Conservation (phyloP, 2,888 invertebrate species). For the Eilema caniola region DNA sequence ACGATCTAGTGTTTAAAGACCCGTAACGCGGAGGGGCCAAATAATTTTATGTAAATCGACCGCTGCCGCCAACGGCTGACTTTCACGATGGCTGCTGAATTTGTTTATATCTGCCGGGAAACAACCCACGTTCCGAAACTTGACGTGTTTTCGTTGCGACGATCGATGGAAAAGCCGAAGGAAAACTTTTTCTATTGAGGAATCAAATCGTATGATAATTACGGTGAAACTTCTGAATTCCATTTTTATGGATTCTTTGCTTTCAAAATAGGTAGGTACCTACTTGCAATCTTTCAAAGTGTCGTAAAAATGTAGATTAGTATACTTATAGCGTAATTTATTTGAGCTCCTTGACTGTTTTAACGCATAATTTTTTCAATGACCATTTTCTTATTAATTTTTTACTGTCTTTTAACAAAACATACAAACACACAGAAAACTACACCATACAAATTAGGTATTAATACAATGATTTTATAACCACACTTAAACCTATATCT, state of each 20-base stretch:
- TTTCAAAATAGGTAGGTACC: not conserved
- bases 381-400: not conserved
- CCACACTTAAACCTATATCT: not conserved
- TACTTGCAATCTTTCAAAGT: not conserved
- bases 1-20: slow-evolving; percentile 16
- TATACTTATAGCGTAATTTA: not conserved
- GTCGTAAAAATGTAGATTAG: not conserved
- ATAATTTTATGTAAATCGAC: slow-evolving; percentile 76
- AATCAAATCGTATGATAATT: slow-evolving; percentile 26
- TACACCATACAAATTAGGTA: not conserved
- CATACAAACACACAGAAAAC: not conserved
- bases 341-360: not conserved
- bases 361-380: not conserved
- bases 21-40: slow-evolving; percentile 32
- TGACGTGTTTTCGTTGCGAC: slow-evolving; percentile 50
- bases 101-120: slow-evolving; percentile 75
- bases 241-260: not conserved
- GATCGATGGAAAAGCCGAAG: slow-evolving; percentile 45
- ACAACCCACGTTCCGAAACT: slow-evolving; percentile 53
- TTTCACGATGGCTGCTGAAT: slow-evolving; percentile 69
- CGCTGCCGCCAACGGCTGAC: slow-evolving; percentile 63
- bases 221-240: slow-evolving; percentile 2
- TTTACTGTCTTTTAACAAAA: not conserved
- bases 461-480: not conserved
- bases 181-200: slow-evolving; percentile 23